phyloP scores from a whole-genome alignment of 2,888 invertebrate genomes.

The Ophioninae sp. region DNA sequence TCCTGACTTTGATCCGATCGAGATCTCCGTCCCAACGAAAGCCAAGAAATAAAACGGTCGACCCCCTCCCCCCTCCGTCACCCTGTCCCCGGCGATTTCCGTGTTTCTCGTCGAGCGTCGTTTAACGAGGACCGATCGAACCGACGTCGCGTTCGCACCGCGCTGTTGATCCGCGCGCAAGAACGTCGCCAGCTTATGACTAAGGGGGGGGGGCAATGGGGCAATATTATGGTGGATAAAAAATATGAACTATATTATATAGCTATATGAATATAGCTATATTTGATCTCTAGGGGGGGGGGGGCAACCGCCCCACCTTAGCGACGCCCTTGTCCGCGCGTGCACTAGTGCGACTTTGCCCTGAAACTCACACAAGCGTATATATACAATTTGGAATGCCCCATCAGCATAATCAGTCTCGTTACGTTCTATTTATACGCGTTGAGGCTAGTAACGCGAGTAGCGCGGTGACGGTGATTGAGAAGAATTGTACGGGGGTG shows the following conservation, averaged over 20 bases:
- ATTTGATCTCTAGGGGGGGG: too few relatives aligned
- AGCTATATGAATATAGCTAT: too few relatives aligned
- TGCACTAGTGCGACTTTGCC: background rate
- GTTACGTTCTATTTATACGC: slow-evolving; percentile 73
- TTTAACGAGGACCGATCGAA: slow-evolving; percentile 20
- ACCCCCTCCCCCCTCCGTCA: background rate
- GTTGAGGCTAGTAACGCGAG: slow-evolving; percentile 65
- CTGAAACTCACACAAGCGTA: background rate
- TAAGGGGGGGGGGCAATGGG: too few relatives aligned
- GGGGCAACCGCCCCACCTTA: too few relatives aligned
- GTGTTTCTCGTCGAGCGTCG: background rate
- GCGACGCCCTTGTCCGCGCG: too few relatives aligned
- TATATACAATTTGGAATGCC: slow-evolving; percentile 56
- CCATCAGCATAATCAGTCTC: slow-evolving; percentile 72
- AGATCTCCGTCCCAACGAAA: slow-evolving; percentile 36
- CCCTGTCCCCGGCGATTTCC: too few relatives aligned
- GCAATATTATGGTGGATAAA: too few relatives aligned
- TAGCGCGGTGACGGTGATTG: slow-evolving; percentile 64
- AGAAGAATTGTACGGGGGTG: slow-evolving; percentile 67
- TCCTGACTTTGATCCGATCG: slow-evolving; percentile 52
- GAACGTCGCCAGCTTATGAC: too few relatives aligned
- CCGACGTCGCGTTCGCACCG: background rate
- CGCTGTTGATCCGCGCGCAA: too few relatives aligned
- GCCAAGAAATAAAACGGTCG: slow-evolving; percentile 23
- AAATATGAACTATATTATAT: too few relatives aligned